Evolutionary conservation across 2,797 vertebrate genomes (phyloP).

Genomic region (Hydrolagus colliei): DNA sequence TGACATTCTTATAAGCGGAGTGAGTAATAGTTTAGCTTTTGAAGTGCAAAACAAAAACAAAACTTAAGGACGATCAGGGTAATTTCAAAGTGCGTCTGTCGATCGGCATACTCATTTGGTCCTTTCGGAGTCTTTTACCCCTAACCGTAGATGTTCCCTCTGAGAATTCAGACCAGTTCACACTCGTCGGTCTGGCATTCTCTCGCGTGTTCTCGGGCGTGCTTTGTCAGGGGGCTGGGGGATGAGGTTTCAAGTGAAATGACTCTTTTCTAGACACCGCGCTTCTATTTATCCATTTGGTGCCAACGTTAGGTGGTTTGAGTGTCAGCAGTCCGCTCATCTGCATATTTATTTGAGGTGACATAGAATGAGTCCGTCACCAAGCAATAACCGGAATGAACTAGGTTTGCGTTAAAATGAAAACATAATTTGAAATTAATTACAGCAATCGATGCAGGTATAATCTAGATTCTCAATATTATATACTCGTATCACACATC

Average conservation of each 20-base stretch:
- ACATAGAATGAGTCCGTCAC: neutral
- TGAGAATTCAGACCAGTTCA: neutral
- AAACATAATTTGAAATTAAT: too few species aligned
- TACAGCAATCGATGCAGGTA: too few species aligned
- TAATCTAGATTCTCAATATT: too few species aligned
- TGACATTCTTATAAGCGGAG: neutral
- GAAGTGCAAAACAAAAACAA: neutral
- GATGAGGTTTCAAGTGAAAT: neutral
- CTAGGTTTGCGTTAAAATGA: too few species aligned
- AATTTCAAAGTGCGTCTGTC: slow-evolving; percentile 11
- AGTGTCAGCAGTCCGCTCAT: neutral
- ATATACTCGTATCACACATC: neutral
- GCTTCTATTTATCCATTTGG: neutral
- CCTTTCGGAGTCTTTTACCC: neutral
- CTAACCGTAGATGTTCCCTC: neutral
- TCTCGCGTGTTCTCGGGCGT: neutral
- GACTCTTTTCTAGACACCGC: neutral
- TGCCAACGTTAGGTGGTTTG: neutral
- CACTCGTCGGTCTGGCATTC: neutral
- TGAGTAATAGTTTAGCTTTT: neutral
- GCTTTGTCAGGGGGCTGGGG: too few species aligned
- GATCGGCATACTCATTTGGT: neutral
- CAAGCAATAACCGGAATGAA: too few species aligned
- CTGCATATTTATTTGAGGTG: neutral
- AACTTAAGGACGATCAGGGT: slow-evolving; percentile 14